Base-by-base conservation (phyloP, 2,113 vertebrate genomes). In the Trogon surrucura region DNA sequence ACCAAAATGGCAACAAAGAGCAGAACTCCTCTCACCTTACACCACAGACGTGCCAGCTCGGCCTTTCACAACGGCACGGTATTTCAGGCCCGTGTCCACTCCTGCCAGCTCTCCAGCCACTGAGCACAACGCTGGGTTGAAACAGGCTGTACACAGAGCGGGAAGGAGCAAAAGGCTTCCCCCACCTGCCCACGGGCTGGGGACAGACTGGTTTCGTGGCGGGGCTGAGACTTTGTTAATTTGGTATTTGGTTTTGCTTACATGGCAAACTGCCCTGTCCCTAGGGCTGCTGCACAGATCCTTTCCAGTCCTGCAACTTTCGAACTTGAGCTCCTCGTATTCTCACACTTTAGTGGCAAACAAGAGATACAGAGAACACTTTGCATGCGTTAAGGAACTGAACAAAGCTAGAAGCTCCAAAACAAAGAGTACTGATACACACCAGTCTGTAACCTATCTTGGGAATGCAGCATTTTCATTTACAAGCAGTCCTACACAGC, bases 271-370 rank as follows among this genome's bases (percentile, higher is more conserved):
- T 56, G 54, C 51, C 44, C 16, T 32, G 77, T 92, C 62, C 67
- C 75, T 64, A 66, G 20, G 80, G 67, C 72, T 84, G 44, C 47
- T 84, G 44, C 47, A 73, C 16, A 34, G 41, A 32, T 85, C 85
- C 56, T 86, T 88, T 94, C 71, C 86, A 83, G 64, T 78, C 56
- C 88, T 78, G n/a, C 47, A 86, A 51, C 51, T 84, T 83, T n/a
- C 62, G 19, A 62, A 71, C 74, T 86, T 80, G 61, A 51, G 47
- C 44, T 88, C 58, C 47, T 70, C 80, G 47, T 82, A 66, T 66
- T 94, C 58, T 88, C 36, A 86, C 32, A 34, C 10, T 48, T 32
- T 81, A 84, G 51, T 15, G 38, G 15, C 41, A 91, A 93, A 77
- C 5, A 32, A 65, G 27, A 80, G 71, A 88, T 47, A 5, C 50